phyloP scores from a whole-genome alignment of 2,113 vertebrate species.

The Brevimyrus niger region DNA sequence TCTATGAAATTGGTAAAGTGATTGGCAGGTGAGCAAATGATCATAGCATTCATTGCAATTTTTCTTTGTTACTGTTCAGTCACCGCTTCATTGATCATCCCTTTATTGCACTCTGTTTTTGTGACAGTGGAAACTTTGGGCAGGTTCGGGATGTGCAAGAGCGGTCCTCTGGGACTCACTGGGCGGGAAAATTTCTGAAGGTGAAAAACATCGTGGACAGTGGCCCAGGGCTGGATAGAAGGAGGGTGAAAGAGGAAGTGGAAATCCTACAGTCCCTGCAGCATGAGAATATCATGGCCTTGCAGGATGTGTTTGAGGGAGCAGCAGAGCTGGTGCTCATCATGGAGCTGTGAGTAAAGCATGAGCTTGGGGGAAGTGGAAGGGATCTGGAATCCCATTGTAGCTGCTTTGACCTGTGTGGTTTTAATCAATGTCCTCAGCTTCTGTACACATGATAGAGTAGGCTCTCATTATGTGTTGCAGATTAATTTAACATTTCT shows the following conservation, averaged over 20 bases:
- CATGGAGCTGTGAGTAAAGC: constrained; percentile 67
- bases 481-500: not conserved
- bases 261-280: constrained; percentile 55
- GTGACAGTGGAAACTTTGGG: constrained; percentile 62
- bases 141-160: constrained; percentile 58
- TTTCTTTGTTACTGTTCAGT: not conserved
- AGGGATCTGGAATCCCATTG: not conserved
- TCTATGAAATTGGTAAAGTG: constrained; percentile 70
- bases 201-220: constrained; percentile 45
- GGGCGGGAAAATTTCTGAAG: constrained; percentile 65
- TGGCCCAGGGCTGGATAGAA: constrained; percentile 47
- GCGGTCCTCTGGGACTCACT: constrained; percentile 40
- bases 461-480: not conserved
- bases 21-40: constrained; percentile 62
- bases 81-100: not conserved
- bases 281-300: constrained; percentile 61
- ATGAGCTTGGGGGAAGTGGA: not conserved
- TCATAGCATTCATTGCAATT: not conserved
- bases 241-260: constrained; percentile 59
- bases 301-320: constrained; percentile 65
- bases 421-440: not conserved
- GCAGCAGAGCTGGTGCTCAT: constrained; percentile 63
- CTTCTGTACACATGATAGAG: not conserved
- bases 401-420: not conserved
- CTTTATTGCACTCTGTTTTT: not conserved